Base-by-base conservation (phyloP, 1,140 invertebrate genomes). In the Sitobion miscanthi region DNA sequence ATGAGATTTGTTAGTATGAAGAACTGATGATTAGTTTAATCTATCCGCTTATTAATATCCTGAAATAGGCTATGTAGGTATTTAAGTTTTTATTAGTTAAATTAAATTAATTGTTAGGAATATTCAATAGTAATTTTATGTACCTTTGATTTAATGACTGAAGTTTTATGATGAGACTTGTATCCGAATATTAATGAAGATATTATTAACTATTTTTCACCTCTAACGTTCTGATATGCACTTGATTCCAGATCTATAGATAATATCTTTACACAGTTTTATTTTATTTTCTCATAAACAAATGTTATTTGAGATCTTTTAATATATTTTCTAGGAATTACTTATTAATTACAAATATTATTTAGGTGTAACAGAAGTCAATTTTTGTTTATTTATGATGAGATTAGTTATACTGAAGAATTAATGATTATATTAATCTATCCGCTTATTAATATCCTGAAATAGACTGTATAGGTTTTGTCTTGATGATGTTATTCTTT, bases 161-260 rank as follows among this genome's bases (percentile, higher is more conserved):
- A 20, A 21, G 38, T 14, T 38, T 54, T 8, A 90, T 93, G 87
- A 93, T 93, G 93, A 90, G 54, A 82, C 45, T 88, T 57, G 25
- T 49, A 38, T 62, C 94, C 93, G 94, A 94, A 57, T 77, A 62
- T 86, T 49, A 83, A 21, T 94, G 94, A 93, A 82, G 94, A 94
- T 90, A 94, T 86, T 94, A n/a, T 69, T n/a, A n/a, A 4, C 0
- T 69, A n/a, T 69, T 69, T 87, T 94, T 95, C 94, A 95, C 95
- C 94, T 95, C 95, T 95, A 95, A 95, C 94, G 94, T 95, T 94
- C 94, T 95, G 95, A 95, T 52, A 6, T 54, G 77, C 25, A 30
- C 30, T 30, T 30, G 57, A 30, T 62, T 62, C 3, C 9, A 62
- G 57, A 62, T 30, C 25, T 62, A 9, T 38, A 38, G 2, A 38